Evolutionary conservation across 1,140 invertebrate species (phyloP), one percentile per base, ranked within the genome.

Genomic region (Eciton burchellii): DNA sequence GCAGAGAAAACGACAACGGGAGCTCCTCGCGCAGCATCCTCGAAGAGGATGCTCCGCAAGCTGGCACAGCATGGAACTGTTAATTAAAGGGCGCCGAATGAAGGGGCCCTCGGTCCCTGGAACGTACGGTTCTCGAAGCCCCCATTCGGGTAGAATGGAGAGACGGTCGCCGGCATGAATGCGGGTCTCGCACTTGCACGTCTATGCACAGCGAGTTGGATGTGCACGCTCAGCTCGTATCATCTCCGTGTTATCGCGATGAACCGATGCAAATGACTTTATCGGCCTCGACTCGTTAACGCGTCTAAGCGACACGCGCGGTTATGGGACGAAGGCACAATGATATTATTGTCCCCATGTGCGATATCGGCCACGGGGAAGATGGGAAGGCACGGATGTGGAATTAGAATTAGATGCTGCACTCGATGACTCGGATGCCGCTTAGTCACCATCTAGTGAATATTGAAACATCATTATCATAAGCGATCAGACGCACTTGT

Each of bases 371-470:
- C 56, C 68, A 21, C 6, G 29, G 16, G 45, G 45, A 71, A 57
- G 82, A 19, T 84, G 54, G 74, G 73, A n/a, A n/a, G 84, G 43
- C 71, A 82, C 54, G 71, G 60, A 84, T 2, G 47, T 43, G 45
- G 82, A 82, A 82, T 88, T 81, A 65, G 73, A 84, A 87, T 84
- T 76, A 79, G 47, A 88, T 59, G 49, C 21, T 81, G 45, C 26
- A 11, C 54, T 66, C 74, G 65, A 84, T 87, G 71, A 88, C 85
- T 88, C 63, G 74, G n/a, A n/a, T n/a, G 21, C 3, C 49, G 82
- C 85, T 88, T 84, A 88, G 63, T 88, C 86, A 82, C 54, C 86
- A 82, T 47, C 76, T 35, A 45, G 35, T 84, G 76, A 87, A 87
- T 87, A 76, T 87, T 87, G 74, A 88, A 77, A 77, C 45, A 57